phyloP scores from a whole-genome alignment of 1,140 invertebrate species.

The Xylocopa sonorina region DNA sequence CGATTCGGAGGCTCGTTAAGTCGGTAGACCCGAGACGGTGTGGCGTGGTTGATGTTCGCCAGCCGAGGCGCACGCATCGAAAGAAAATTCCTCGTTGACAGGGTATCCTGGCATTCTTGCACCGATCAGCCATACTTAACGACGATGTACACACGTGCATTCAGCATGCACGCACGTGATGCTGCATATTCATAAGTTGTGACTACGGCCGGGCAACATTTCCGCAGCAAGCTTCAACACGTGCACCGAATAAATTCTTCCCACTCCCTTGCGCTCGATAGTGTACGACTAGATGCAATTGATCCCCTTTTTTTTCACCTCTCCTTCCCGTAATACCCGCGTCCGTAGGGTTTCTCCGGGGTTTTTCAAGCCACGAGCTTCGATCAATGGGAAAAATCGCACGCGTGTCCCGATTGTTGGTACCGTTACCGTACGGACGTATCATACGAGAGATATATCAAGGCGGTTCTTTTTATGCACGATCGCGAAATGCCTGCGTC shows the following conservation, averaged over 20 bases:
- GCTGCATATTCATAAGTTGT: conserved; percentile 63
- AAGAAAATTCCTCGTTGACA: conserved; percentile 37
- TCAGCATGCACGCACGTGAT: conserved; percentile 41
- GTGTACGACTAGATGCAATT: conserved; percentile 19
- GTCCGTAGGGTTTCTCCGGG: neutral
- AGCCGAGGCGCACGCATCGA: conserved; percentile 13
- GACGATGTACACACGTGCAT: conserved; percentile 35
- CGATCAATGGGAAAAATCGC: neutral
- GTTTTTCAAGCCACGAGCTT: neutral
- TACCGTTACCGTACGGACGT: neutral
- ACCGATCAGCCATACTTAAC: conserved; percentile 32
- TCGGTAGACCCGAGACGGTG: neutral
- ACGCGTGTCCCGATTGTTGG: conserved; percentile 10
- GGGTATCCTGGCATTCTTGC: conserved; percentile 39
- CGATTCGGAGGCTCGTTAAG: conserved; percentile 3
- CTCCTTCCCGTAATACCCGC: neutral
- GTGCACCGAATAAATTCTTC: conserved; percentile 64
- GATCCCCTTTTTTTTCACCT: conserved; percentile 1
- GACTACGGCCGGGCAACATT: conserved; percentile 49
- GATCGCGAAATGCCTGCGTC: conserved; percentile 29
- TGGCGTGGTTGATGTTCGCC: conserved; percentile 6
- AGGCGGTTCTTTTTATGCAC: neutral
- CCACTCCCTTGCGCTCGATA: conserved; percentile 8
- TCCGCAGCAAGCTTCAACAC: conserved; percentile 50
- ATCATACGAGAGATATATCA: neutral